These are phyloP conservation scores for Platalea minor DNA, from an alignment of 2,797 vertebrate genomes.

Conservation along the genomic window DNA sequence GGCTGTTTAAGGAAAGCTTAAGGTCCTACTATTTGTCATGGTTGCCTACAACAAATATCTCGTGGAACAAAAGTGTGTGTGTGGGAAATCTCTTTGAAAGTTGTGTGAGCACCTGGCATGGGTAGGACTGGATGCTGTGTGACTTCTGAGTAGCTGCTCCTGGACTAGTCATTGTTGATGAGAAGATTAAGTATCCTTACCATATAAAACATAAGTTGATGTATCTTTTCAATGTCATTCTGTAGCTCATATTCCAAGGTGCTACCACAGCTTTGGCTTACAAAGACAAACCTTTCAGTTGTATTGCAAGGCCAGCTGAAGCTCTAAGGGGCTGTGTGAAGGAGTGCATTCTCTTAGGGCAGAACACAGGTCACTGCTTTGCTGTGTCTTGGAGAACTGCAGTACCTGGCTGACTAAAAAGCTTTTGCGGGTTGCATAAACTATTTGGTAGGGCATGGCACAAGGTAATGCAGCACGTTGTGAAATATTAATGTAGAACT, in stretches of 20 bases:
- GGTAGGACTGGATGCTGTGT: background rate
- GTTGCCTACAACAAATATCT: background rate
- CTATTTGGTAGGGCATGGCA: background rate
- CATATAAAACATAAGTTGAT: background rate
- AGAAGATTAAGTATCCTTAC: background rate
- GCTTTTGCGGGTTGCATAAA: background rate
- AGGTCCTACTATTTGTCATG: background rate
- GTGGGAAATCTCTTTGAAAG: background rate
- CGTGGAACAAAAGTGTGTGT: background rate
- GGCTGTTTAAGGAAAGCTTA: background rate
- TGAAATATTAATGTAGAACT: conserved; percentile 30
- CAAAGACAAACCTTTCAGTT: background rate
- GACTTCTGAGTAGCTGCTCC: background rate
- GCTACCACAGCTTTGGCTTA: background rate
- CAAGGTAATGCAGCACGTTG: background rate
- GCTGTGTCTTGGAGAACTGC: background rate
- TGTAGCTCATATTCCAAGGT: background rate
- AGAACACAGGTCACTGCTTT: background rate
- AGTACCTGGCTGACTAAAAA: background rate
- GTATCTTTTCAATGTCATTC: background rate
- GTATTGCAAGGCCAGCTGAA: background rate
- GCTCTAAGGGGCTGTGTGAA: background rate
- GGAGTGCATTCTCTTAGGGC: background rate
- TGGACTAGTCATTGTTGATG: accelerated
- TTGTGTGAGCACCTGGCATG: background rate